phyloP scores from a whole-genome alignment of 2,888 invertebrate species.

The Ennomos erosarius region DNA sequence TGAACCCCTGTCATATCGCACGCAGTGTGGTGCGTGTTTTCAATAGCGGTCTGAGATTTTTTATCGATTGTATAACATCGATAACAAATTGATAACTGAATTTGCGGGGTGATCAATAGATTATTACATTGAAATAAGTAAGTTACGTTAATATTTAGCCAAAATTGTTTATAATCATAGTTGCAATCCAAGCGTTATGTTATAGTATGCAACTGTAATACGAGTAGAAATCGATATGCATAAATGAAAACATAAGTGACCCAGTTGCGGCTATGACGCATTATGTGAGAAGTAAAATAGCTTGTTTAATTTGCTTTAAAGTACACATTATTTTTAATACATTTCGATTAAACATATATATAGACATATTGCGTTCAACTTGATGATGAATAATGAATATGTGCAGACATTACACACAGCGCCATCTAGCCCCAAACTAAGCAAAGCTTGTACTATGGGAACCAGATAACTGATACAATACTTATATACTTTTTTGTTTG shows the following conservation, averaged over 20 bases:
- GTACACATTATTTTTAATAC: too few species aligned
- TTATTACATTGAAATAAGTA: too few species aligned
- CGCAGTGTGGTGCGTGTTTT: slow-evolving; percentile 52
- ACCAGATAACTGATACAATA: too few species aligned
- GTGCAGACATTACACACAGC: too few species aligned
- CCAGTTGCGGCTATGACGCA: slow-evolving; percentile 35
- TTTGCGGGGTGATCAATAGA: neutral
- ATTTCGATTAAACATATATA: too few species aligned
- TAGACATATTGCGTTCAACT: too few species aligned
- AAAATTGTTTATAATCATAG: slow-evolving; percentile 4
- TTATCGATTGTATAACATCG: slow-evolving; percentile 3
- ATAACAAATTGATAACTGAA: slow-evolving; percentile 11
- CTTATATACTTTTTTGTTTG: too few species aligned
- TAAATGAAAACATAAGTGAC: slow-evolving; percentile 38
- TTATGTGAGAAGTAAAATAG: slow-evolving; percentile 22
- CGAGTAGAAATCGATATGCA: slow-evolving; percentile 36
- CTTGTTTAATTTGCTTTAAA: neutral
- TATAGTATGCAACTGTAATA: slow-evolving; percentile 16
- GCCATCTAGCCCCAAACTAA: too few species aligned
- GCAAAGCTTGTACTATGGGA: too few species aligned
- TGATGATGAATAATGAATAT: too few species aligned
- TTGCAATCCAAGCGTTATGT: slow-evolving; percentile 15
- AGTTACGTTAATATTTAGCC: too few species aligned
- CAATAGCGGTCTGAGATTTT: slow-evolving; percentile 44
- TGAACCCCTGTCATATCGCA: slow-evolving; percentile 76